A percentile compares a stretch with the other conserved stretches of the same genome.
Conservation (phyloP, 30 jellyfish, hydroid and myxozoan genomes). For the Aurelia aurita complex sp. Pacific region DNA sequence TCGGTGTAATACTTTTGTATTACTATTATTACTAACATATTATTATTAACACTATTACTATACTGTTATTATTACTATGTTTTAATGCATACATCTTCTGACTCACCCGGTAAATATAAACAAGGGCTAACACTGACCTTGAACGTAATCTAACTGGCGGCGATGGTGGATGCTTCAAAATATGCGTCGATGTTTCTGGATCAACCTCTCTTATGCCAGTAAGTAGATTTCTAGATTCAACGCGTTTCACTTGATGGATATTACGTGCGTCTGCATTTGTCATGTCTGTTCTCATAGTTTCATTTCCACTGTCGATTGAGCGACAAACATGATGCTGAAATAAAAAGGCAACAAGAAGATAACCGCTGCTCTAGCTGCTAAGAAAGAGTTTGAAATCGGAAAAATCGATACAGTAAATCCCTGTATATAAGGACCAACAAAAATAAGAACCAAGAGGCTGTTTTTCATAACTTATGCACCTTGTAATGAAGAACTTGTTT, state of each 20-base stretch:
- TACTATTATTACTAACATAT: neutral
- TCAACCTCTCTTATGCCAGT: slow-evolving; percentile 48
- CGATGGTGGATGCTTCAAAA: slow-evolving; percentile 85
- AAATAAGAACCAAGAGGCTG: too few relatives aligned
- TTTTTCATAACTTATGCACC: too few relatives aligned
- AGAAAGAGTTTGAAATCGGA: too few relatives aligned
- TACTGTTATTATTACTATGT: neutral
- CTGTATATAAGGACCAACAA: too few relatives aligned
- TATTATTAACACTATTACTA: too few relatives aligned
- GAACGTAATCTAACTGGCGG: slow-evolving; percentile 88
- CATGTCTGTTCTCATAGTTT: slow-evolving; percentile 67
- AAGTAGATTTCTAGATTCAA: neutral
- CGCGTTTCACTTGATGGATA: slow-evolving; percentile 18
- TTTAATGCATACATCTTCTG: neutral
- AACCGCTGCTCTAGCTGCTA: too few relatives aligned
- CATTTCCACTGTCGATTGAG: slow-evolving; percentile 92
- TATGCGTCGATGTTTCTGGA: slow-evolving; percentile 31
- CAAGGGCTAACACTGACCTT: slow-evolving; percentile 7
- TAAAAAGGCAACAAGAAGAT: neutral
- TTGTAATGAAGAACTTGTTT: too few relatives aligned
- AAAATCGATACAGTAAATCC: too few relatives aligned
- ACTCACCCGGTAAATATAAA: neutral
- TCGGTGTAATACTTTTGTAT: neutral
- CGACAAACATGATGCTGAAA: slow-evolving; percentile 3
- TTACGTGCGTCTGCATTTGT: slow-evolving; percentile 24